Evolutionary conservation across 2,113 vertebrate species (phyloP).

Genomic region (Eonycteris spelaea): DNA sequence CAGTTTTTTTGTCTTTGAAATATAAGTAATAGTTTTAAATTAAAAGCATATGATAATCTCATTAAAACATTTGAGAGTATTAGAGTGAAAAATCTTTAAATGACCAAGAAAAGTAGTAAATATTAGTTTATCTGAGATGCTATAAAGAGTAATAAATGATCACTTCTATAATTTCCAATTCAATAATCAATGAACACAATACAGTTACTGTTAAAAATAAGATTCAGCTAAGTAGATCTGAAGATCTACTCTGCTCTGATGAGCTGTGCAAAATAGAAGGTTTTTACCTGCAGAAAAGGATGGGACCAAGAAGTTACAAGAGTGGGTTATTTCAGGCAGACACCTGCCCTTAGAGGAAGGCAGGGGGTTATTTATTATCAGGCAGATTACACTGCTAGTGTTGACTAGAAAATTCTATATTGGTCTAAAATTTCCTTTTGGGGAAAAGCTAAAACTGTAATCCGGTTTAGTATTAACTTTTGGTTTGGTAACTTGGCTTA

Average conservation of each 20-base stretch:
- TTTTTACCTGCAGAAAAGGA: background rate
- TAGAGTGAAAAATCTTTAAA: background rate
- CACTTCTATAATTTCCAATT: background rate
- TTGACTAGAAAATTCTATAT: background rate
- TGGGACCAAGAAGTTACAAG: background rate
- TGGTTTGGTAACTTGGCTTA: background rate
- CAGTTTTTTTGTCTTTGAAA: constrained; percentile 8
- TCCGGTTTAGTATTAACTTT: background rate
- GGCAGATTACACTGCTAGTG: background rate
- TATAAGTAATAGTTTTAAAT: background rate
- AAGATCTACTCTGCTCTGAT: background rate
- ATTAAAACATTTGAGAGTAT: background rate
- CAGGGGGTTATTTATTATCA: no score
- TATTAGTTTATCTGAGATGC: background rate
- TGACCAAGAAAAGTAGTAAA: background rate
- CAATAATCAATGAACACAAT: background rate
- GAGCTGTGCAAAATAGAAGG: background rate
- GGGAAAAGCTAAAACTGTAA: background rate
- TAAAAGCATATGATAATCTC: background rate
- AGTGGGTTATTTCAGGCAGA: background rate
- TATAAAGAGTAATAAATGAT: background rate
- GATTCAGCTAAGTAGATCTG: background rate
- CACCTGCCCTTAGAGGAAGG: background rate
- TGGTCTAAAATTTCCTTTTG: background rate
- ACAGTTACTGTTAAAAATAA: background rate